Conservation (phyloP, 2,888 invertebrate species). For the Sesia apiformis region DNA sequence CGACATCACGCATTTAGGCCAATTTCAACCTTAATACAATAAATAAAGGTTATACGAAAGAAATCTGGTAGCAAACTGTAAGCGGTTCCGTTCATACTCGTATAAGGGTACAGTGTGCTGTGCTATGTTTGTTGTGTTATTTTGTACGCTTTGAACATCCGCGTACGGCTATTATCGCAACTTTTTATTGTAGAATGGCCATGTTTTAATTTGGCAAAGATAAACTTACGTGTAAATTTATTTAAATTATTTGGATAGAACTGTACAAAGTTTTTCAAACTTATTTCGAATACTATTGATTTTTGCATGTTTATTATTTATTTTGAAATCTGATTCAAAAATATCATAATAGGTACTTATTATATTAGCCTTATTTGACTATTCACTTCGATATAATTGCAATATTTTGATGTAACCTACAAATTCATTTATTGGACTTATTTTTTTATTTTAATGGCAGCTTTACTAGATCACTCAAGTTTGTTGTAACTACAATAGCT, state of each 20-base stretch:
- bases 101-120: slow-evolving; percentile 43
- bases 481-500: too few species aligned
- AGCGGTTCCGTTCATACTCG: slow-evolving; percentile 1
- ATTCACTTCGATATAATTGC: too few species aligned
- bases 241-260: not conserved
- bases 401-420: too few species aligned
- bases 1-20: not conserved
- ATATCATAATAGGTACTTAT: too few species aligned
- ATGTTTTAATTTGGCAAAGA: slow-evolving; percentile 8
- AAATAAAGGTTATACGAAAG: not conserved
- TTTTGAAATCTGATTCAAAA: too few species aligned
- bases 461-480: too few species aligned
- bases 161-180: slow-evolving; percentile 56
- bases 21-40: not conserved
- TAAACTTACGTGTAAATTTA: slow-evolving; percentile 3
- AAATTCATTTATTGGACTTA: too few species aligned
- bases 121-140: slow-evolving; percentile 62
- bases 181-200: slow-evolving; percentile 46
- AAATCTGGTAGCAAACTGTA: not conserved
- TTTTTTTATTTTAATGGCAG: too few species aligned
- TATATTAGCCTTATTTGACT: too few species aligned
- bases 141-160: slow-evolving; percentile 66
- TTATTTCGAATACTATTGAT: too few species aligned
- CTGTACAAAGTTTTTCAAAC: too few species aligned
- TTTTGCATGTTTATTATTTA: too few species aligned